Percentiles rank a stretch among this genome's conserved stretches.
Conservation (phyloP, 2,113 vertebrate genomes). For the Euleptes europaea region DNA sequence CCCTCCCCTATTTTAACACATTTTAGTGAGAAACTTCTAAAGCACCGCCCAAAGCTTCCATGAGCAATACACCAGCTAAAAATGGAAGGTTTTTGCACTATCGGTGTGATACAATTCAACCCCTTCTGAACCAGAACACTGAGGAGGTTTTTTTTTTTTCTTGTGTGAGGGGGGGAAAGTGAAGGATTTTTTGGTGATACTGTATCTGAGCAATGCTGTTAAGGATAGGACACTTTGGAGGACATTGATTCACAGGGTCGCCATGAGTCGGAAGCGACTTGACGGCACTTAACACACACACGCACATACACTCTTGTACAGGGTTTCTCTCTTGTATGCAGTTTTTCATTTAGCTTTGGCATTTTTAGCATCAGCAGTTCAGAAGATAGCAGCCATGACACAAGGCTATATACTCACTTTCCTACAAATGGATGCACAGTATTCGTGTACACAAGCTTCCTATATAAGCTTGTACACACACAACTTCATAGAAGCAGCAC, state of each 20-base stretch:
- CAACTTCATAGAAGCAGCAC: not conserved
- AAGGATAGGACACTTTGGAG: no score
- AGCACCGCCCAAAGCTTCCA: not conserved
- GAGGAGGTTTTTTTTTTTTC: not conserved
- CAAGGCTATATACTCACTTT: not conserved
- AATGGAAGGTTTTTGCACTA: no score
- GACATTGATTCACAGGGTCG: no score
- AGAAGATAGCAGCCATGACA: not conserved
- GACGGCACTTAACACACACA: no score
- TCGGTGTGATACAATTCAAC: not conserved
- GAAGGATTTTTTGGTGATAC: not conserved
- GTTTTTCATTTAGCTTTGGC: not conserved
- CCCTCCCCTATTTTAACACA: not conserved
- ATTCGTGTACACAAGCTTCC: not conserved
- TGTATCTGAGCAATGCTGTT: no score
- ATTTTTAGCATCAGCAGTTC: not conserved
- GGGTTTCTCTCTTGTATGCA: no score
- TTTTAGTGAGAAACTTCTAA: not conserved
- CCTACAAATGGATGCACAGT: not conserved
- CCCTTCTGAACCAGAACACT: no score
- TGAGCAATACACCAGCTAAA: no score
- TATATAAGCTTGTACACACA: not conserved
- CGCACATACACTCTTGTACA: no score
- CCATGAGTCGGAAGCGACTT: no score
- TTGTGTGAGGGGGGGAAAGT: not conserved